Evolutionary conservation across 2,797 vertebrate species (phyloP).

Genomic region (Phrynocephalus forsythii): DNA sequence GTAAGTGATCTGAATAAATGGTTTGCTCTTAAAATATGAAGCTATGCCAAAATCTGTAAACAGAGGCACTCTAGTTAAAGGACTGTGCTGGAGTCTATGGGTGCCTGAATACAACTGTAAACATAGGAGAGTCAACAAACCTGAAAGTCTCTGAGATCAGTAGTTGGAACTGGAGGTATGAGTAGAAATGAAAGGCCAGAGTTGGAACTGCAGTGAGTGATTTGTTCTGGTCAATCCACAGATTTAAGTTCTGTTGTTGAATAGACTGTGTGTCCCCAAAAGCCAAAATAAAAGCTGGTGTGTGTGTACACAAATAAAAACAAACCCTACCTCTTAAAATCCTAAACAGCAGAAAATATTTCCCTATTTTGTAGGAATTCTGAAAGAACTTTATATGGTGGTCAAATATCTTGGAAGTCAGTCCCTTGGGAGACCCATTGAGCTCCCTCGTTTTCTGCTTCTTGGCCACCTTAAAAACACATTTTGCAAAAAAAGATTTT

Average conservation of each 20-base stretch:
- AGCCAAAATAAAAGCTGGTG: not conserved
- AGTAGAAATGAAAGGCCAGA: not conserved
- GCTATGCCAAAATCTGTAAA: not conserved
- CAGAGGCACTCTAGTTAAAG: not conserved
- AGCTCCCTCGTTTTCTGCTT: not conserved
- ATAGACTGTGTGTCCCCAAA: not conserved
- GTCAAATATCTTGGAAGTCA: not conserved
- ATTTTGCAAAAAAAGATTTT: not conserved
- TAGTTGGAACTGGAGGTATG: not conserved
- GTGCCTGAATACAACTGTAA: not conserved
- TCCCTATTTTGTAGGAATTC: not conserved
- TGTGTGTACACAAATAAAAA: not conserved
- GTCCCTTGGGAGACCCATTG: not conserved
- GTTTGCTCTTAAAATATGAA: not conserved
- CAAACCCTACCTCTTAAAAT: not conserved
- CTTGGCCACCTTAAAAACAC: not conserved
- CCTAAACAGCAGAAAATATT: not conserved
- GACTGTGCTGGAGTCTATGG: not conserved
- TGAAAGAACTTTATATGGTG: not conserved
- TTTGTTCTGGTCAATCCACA: not conserved
- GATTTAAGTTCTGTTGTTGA: not conserved
- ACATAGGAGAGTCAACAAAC: not conserved
- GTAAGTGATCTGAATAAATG: constrained; percentile 45
- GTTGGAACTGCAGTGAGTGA: not conserved
- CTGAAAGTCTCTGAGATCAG: not conserved